Evolutionary conservation across 2,888 invertebrate genomes (phyloP), one percentile per base, ranked within the genome.

Genomic region (Carcina quercana): DNA sequence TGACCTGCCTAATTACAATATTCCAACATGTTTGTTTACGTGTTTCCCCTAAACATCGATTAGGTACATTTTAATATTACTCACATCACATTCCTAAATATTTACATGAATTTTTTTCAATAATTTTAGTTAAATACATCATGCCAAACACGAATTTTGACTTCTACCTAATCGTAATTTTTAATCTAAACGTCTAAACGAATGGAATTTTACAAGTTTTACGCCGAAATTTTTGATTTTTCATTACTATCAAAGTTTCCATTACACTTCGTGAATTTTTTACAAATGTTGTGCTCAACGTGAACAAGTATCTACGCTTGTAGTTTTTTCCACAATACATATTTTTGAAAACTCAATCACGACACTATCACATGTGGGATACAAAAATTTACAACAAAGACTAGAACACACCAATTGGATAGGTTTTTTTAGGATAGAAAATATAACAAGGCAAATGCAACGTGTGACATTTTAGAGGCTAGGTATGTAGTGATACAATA

Each of bases 121-220:
- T 45, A 38, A 41, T 50, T 53, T 53, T 59, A n/a, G n/a, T 62
- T 64, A 58, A 59, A 64, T 73, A 74, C 62, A 64, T 57, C 56
- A 64, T 60, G 78, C 78, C 80, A 79, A 82, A 82, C 67, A 64
- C 55, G 64, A 75, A 73, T 80, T 79, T 80, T 67, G 75, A 76
- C 78, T 48, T 63, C 70, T 75, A 71, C 61, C 64, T 75, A 78
- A 65, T 48, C 53, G 52, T 66, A 61, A 51, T 45, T 59, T 59
- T 64, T 60, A 57, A 47, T 48, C 64, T 74, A 75, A 56, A 51
- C 40, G 42, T 53, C 78, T 79, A 76, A 71, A 61, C 58, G 58
- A 58, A 63, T 58, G 50, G 59, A 70, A 74, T 75, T 64, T 75
- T 78, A 76, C 74, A 75, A 56, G 68, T 60, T 58, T 44, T 70